Base-by-base conservation (phyloP, 1,140 invertebrate genomes). In the Potamilus streckersoni region DNA sequence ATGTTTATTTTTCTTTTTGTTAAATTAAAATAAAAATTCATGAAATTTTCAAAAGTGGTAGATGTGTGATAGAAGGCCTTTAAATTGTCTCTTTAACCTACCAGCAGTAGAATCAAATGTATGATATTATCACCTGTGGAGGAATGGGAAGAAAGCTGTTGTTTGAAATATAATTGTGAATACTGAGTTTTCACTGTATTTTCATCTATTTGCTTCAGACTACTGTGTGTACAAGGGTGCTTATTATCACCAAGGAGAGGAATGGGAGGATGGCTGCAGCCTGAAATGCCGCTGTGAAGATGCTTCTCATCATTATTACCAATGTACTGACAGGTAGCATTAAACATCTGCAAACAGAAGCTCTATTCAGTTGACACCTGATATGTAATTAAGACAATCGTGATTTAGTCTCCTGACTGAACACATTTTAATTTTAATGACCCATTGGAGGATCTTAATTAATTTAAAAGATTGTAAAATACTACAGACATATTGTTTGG, bases 281-380 rank as follows among this genome's bases (percentile, higher is more conserved):
- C 75, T 79, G 4, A 69, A 67, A 14, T 83, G 82, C 63, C 66
- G 66, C 20, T 83, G 82, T 80, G 79, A 82, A 23, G 80, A 83
- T 76, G 80, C 78, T 15, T 49, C 65, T 2, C 73, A 78, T 55
- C 65, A 70, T 15, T 74, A 74, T 58, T 79, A 79, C 68, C 63
- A 79, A 17, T 79, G 78, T 58, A 77, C 69, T 11, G 75, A 77
- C 75, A 77, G 75, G 75, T 77, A 62, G 14, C 60, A 0, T 62
- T 19, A 19, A 62, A 23, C 20, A 62, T 62, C 19, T 62, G 16
- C 19, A 12, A 6, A 62, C 19, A 62, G 6, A 62, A 11, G 20
- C 6, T 62, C 60, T n/a, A 62, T 19, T 19, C 20, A 62, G 19
- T 23, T 23, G 20, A n/a, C 6, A n/a, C 13, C 11, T 49, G 38